Evolutionary conservation across 2,888 invertebrate genomes (phyloP).

Genomic region (Phortica magna): DNA sequence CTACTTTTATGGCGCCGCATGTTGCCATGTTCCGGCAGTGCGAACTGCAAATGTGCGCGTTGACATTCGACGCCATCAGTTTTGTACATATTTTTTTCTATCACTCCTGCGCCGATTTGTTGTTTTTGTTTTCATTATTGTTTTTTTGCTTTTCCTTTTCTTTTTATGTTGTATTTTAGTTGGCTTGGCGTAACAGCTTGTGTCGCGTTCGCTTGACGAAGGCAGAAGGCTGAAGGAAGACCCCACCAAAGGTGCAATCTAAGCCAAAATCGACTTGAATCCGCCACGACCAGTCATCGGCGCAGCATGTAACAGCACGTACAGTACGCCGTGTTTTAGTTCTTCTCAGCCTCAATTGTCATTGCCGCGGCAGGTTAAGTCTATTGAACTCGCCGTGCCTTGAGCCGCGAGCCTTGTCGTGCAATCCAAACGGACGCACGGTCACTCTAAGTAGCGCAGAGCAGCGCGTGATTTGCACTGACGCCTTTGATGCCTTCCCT

Average conservation of each 20-base stretch:
- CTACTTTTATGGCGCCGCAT: slow-evolving; percentile 42
- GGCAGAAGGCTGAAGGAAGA: slow-evolving; percentile 33
- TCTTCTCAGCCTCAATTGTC: background rate
- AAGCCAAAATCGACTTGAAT: too few relatives aligned
- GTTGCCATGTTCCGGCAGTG: slow-evolving; percentile 37
- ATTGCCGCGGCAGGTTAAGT: background rate
- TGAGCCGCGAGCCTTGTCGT: background rate
- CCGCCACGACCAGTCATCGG: background rate
- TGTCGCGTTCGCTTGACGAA: slow-evolving; percentile 60
- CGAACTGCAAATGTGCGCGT: slow-evolving; percentile 45
- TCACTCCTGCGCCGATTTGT: background rate
- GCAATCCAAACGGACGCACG: background rate
- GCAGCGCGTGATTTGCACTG: background rate
- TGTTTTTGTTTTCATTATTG: background rate
- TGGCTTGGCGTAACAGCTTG: slow-evolving; percentile 59
- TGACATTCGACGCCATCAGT: slow-evolving; percentile 58
- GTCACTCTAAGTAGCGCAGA: background rate
- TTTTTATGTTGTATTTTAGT: slow-evolving; percentile 11
- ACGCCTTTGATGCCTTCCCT: background rate
- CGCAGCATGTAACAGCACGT: background rate
- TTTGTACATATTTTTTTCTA: slow-evolving; percentile 45
- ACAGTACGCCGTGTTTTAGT: background rate
- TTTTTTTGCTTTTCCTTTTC: background rate
- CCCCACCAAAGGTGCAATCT: background rate
- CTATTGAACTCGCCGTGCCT: background rate